Base-by-base conservation (phyloP, 2,888 invertebrate genomes). In the Agonopterix arenella region DNA sequence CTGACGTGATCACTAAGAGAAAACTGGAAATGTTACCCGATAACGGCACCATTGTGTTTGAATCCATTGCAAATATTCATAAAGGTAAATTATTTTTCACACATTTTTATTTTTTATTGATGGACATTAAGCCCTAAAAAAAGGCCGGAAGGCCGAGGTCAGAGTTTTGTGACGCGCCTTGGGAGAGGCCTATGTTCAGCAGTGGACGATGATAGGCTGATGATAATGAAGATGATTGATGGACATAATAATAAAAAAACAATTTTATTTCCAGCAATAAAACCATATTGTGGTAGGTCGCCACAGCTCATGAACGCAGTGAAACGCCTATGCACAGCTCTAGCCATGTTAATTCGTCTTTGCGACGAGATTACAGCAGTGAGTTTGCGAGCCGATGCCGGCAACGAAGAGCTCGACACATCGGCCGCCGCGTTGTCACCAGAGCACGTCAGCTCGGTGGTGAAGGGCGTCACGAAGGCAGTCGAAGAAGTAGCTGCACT, bases 1-100 rank as follows among this genome's bases (percentile, higher is more conserved):
- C 95, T 66, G 97, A 97, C 90, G 97, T 97, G 55, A 96, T 98
- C 61, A 93, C 94, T 54, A 97, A 97, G 85, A 93, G 96, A 80
- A 97, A 96, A 82, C 90, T 97, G 70, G 97, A 97, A 90, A 96
- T 98, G 92, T 89, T 98, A 64, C 96, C 97, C 2, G 97, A 97
- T 57, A 97, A 97, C 81, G 97, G 97, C 56, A 97, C 97, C 47
- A 95, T 98, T 68, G 96, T 98, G 57, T 91, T 98, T 76, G 98
- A 98, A 82, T 96, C 95, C 50, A 95, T 98, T 61, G 95, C 96
- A 73, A 93, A 94, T 73, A 96, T 97, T 81, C 95, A 96, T 82
- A 93, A 93, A 84, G 91, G 91, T 91, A 77, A 0, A 28, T 28
- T 8, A 18, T n/a, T n/a, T 40, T n/a, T 40, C 1, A 2, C 18